These are phyloP conservation scores for Galeopsomyia nigrocyanea DNA, from an alignment of 2,888 invertebrate species.

Conservation along the genomic window DNA sequence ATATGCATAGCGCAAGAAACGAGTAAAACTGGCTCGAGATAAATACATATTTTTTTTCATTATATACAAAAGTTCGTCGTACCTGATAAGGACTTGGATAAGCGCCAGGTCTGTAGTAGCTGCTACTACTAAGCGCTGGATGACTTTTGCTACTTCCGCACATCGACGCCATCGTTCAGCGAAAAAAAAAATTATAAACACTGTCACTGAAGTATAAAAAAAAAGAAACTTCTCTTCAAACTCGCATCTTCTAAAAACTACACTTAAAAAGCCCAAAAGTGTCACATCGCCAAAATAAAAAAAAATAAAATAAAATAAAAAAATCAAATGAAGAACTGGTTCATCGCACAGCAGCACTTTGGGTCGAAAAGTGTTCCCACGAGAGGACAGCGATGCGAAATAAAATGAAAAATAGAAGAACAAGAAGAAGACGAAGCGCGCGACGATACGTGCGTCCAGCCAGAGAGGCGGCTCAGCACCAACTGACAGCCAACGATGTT, in stretches of 20 bases:
- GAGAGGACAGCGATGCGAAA: not conserved
- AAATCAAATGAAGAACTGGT: too few relatives aligned
- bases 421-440: slow-evolving; percentile 15
- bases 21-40: slow-evolving; percentile 32
- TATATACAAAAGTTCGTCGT: slow-evolving; percentile 45
- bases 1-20: slow-evolving; percentile 1
- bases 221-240: too few relatives aligned
- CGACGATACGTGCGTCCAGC: slow-evolving; percentile 54
- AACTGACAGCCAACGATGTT: slow-evolving; percentile 65
- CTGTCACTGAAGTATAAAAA: too few relatives aligned
- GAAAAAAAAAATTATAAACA: too few relatives aligned
- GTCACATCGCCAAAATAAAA: too few relatives aligned
- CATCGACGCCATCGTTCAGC: slow-evolving; percentile 73
- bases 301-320: too few relatives aligned
- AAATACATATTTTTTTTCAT: too few relatives aligned
- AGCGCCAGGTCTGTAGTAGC: slow-evolving; percentile 72
- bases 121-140: slow-evolving; percentile 74
- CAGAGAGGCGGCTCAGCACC: slow-evolving; percentile 65
- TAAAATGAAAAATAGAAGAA: not conserved
- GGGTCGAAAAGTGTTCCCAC: too few relatives aligned
- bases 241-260: too few relatives aligned
- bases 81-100: slow-evolving; percentile 67
- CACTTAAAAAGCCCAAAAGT: too few relatives aligned
- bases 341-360: too few relatives aligned
- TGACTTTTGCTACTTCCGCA: slow-evolving; percentile 77